Conservation (phyloP, 2,113 vertebrate species). For the Sinocyclocheilus rhinocerous region DNA sequence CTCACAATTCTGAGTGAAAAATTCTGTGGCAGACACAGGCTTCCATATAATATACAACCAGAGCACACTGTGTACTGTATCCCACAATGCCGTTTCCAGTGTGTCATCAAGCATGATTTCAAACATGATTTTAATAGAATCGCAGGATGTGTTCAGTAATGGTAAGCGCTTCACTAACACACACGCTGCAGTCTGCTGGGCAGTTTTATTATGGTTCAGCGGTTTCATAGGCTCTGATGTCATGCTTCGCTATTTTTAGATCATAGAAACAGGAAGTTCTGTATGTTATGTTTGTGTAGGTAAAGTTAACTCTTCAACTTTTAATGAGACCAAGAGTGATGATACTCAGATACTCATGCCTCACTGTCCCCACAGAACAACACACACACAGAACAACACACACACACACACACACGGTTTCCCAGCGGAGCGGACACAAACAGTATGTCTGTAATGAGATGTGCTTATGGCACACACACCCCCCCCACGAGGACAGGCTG, state of each 20-base stretch:
- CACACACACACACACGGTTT: neutral
- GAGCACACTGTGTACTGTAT: too few relatives aligned
- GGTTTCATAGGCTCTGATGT: neutral
- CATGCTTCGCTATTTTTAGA: neutral
- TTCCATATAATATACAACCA: too few relatives aligned
- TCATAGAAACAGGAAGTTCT: neutral
- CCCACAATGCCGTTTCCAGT: too few relatives aligned
- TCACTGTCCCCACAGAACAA: neutral
- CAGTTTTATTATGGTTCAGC: too few relatives aligned
- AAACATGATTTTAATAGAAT: too few relatives aligned
- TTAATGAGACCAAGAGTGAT: neutral
- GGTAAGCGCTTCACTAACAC: too few relatives aligned
- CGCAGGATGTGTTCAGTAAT: too few relatives aligned
- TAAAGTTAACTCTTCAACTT: neutral
- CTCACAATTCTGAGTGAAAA: too few relatives aligned
- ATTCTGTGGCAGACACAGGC: too few relatives aligned
- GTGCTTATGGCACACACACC: neutral
- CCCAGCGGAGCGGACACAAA: neutral
- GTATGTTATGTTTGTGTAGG: neutral
- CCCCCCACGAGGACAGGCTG: neutral
- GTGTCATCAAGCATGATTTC: too few relatives aligned
- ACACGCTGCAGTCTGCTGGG: too few relatives aligned
- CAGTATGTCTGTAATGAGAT: constrained; percentile 5
- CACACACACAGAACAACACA: neutral
- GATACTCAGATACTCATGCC: neutral